Percentiles rank a stretch among this genome's conserved stretches.
These are phyloP conservation scores for Capromys pilorides DNA, from an alignment of 2,797 vertebrate genomes.

Conservation along the genomic window DNA sequence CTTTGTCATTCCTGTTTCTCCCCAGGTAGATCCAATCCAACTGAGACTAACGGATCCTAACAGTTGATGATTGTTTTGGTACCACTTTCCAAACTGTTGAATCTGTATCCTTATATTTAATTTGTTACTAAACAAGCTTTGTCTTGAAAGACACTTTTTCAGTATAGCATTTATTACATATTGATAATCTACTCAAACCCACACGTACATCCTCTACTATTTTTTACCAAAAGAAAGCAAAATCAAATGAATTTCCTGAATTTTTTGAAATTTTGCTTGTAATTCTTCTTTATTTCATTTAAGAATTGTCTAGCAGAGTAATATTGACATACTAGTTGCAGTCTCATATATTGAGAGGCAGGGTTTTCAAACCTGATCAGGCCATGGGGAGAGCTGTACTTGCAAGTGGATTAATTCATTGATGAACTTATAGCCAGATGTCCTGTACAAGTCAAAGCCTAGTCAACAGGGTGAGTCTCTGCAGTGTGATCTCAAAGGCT, in stretches of 20 bases:
- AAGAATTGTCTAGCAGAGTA: background rate
- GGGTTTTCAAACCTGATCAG: background rate
- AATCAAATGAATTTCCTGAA: background rate
- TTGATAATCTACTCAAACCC: background rate
- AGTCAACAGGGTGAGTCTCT: background rate
- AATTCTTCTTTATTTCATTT: background rate
- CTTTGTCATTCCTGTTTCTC: too few relatives aligned
- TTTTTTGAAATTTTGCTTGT: constrained; percentile 10
- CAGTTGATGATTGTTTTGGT: background rate
- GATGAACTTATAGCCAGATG: background rate
- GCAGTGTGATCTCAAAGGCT: background rate
- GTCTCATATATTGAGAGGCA: background rate
- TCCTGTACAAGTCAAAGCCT: background rate
- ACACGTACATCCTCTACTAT: background rate
- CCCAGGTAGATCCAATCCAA: too few relatives aligned
- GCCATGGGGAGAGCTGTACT: background rate
- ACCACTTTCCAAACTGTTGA: background rate
- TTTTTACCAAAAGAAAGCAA: constrained; percentile 19
- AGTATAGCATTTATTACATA: background rate
- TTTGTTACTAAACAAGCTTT: background rate
- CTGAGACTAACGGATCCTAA: too few relatives aligned
- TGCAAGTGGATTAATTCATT: background rate
- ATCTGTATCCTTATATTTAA: constrained; percentile 13
- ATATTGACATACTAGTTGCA: background rate
- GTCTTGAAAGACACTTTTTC: background rate